A percentile compares a stretch with the other conserved stretches of the same genome.
phyloP scores from a whole-genome alignment of 1,140 invertebrate genomes.

The Drosophila sucinea region DNA sequence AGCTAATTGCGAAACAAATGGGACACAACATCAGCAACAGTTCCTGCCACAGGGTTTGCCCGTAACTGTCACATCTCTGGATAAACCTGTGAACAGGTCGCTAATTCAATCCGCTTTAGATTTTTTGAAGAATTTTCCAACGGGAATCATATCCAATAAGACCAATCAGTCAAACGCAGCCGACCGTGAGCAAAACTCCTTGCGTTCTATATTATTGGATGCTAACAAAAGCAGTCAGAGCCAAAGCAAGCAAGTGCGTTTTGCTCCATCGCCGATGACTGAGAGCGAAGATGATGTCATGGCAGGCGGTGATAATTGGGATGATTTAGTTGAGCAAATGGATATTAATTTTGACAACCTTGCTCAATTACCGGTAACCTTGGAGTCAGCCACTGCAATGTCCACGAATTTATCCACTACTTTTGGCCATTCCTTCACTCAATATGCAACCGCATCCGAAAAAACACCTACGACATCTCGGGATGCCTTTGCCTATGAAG shows the following conservation, averaged over 20 bases:
- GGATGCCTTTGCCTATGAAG: no score
- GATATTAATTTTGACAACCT: background rate
- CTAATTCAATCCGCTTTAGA: background rate
- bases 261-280: background rate
- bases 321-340: background rate
- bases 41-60: background rate
- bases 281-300: background rate
- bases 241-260: background rate
- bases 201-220: slow-evolving; percentile 1
- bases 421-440: no score
- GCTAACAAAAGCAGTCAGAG: background rate
- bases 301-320: background rate
- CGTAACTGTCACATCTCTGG: no score
- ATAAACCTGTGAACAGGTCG: background rate
- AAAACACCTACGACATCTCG: no score
- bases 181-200: background rate
- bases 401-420: background rate
- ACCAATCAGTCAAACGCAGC: background rate
- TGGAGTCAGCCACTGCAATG: background rate
- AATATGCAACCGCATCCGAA: no score
- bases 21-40: background rate
- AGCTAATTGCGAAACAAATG: background rate
- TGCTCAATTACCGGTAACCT: background rate
- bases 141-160: background rate
- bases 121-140: background rate